A percentile compares a stretch with the other conserved stretches of the same genome.
Conservation (phyloP, 2,113 vertebrate species). For the Anoplopoma fimbria region DNA sequence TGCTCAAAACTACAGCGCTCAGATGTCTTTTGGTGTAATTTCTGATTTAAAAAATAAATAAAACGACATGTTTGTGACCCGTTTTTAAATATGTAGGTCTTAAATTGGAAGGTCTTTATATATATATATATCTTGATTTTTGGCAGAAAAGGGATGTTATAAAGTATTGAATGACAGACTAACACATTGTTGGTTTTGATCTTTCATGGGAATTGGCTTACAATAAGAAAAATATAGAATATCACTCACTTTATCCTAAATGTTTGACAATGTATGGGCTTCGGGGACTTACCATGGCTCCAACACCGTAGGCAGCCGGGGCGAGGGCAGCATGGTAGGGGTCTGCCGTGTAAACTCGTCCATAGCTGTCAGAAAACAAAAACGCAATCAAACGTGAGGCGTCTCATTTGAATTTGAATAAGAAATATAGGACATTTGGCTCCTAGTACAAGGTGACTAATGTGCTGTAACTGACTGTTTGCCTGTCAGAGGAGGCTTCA, state of each 20-base stretch:
- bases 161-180: neutral
- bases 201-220: neutral
- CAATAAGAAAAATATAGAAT: neutral
- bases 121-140: too few relatives aligned
- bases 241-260: neutral
- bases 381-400: neutral
- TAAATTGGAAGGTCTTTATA: too few relatives aligned
- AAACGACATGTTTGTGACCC: neutral
- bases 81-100: neutral
- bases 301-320: slow-evolving; percentile 97
- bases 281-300: slow-evolving; percentile 92
- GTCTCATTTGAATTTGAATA: neutral
- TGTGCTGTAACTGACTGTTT: neutral
- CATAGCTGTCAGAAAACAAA: slow-evolving; percentile 85
- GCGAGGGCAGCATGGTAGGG: slow-evolving; percentile 97
- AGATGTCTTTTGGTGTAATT: neutral
- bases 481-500: neutral
- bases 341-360: slow-evolving; percentile 97
- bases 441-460: neutral
- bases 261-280: neutral
- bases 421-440: neutral
- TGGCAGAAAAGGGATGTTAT: neutral
- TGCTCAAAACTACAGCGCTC: neutral
- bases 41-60: too few relatives aligned
- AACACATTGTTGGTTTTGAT: neutral